Evolutionary conservation across 2,797 vertebrate genomes (phyloP), one percentile per base, ranked within the genome.

Genomic region (Malacoraja senta): DNA sequence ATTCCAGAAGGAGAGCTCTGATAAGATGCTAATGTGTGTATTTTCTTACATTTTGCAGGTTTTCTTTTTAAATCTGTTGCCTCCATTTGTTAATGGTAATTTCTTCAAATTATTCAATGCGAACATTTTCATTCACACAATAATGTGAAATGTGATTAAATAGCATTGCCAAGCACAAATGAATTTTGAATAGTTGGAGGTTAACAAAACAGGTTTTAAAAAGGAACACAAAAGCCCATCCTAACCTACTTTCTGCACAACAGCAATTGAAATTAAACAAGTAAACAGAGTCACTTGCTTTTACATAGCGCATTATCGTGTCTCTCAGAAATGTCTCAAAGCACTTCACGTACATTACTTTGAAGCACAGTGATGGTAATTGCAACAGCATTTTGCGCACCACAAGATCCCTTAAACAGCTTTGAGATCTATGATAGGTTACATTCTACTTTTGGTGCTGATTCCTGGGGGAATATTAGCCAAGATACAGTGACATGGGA

Each of bases 261-360:
- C n/a, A 21, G n/a, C n/a, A 88, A 88, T 88, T 68, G 84, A 88
- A 88, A 88, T 32, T 68, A 86, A 35, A 32, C 1, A 86, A 65
- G 81, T 61, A 88, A 65, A 65, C n/a, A 68, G 65, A 65, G 19
- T 88, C 15, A 68, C 61, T 88, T 88, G 84, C 84, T 65, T 68
- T 65, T 10, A 21, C 65, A 35, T 68, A 35, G 84, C 8, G 61
- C 63, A 68, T 65, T 68, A 88, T 88, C 84, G 32, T 0, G 29
- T 88, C 84, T 63, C 83, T 86, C 83, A 86, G n/a, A 32, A 65
- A 86, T 8, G 29, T 86, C 83, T 68, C 84, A 88, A 88, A 88
- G 84, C 84, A 88, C 84, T 68, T 88, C 84, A 68, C 7, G 63
- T 68, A 88, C n/a, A 35, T 88, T 35, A 68, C 84, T 65, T 88